A percentile compares a stretch with the other conserved stretches of the same genome.
phyloP scores from a whole-genome alignment of 2,888 invertebrate genomes.

The Xanthorhoe designata region DNA sequence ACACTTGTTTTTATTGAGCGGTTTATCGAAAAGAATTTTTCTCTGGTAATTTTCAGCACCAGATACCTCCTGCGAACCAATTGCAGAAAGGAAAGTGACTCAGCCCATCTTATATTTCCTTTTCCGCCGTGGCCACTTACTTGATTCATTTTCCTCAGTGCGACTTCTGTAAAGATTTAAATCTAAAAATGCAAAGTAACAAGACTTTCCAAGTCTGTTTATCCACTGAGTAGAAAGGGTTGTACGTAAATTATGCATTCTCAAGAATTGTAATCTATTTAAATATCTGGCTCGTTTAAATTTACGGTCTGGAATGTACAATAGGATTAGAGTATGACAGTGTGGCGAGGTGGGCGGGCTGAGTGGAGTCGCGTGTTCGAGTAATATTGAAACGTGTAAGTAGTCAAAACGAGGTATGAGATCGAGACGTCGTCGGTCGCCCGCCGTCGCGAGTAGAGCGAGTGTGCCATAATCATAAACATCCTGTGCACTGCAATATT shows the following conservation, averaged over 20 bases:
- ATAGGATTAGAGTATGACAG: slow-evolving; percentile 14
- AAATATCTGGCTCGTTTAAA: slow-evolving; percentile 40
- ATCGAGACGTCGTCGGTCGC: slow-evolving; percentile 63
- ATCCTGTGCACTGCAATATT: slow-evolving; percentile 79
- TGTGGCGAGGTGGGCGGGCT: slow-evolving; percentile 11
- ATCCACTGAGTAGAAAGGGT: slow-evolving; percentile 53
- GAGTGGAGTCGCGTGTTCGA: slow-evolving; percentile 35
- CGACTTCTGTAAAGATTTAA: slow-evolving; percentile 36
- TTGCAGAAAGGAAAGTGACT: slow-evolving; percentile 30
- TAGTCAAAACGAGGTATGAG: slow-evolving; percentile 66
- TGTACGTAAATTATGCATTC: slow-evolving; percentile 54
- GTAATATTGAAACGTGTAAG: slow-evolving; percentile 58
- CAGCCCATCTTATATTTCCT: slow-evolving; percentile 13
- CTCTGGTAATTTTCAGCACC: slow-evolving; percentile 26
- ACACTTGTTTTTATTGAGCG: slow-evolving; percentile 6
- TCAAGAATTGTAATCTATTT: slow-evolving; percentile 42
- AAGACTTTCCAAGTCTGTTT: slow-evolving; percentile 55
- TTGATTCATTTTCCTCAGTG: slow-evolving; percentile 25
- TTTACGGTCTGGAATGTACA: slow-evolving; percentile 31
- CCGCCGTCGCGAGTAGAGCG: slow-evolving; percentile 57
- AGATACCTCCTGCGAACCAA: slow-evolving; percentile 17
- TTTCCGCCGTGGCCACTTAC: slow-evolving; percentile 21
- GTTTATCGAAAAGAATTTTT: slow-evolving; percentile 30
- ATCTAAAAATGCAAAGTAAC: slow-evolving; percentile 51
- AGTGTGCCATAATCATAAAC: slow-evolving; percentile 80